Base-by-base conservation (phyloP, 2,888 invertebrate genomes). In the Scaptomyza tumidula region DNA sequence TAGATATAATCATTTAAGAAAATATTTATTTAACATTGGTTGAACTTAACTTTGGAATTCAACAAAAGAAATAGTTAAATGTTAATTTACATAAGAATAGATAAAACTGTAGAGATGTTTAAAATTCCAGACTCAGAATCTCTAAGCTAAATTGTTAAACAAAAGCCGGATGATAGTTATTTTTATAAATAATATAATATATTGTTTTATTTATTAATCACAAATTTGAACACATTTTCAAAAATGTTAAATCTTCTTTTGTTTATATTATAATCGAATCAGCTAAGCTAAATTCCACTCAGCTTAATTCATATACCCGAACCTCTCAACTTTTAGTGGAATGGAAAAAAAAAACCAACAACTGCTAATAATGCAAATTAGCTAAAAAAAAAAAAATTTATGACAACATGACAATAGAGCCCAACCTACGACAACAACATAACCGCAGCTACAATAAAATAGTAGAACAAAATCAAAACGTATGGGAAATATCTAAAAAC, bases 361-460 rank as follows among this genome's bases (percentile, higher is more conserved):
- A 58, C 43, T 67, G 74, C 65, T 83, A 83, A 82, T 84, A 65
- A 84, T 80, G 74, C 52, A 74, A 86, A 86, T 82, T 74, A 86
- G 63, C 60, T 75, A 60, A 60, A 74, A 74, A 83, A 77, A 61
- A 2, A 1, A 24, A 3, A 3, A 24, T 75, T 80, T 50, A 71
- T 84, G 84, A 80, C 81, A 84, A 80, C 84, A 86, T 60, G 46
- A 72, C 65, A 81, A 72, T 69, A 44, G 61, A 48, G 61, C 24
- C 39, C 33, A 80, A 86, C 85, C 86, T 82, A 86, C 75, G 87
- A 80, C 82, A 86, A 82, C 81, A 80, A 69, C 72, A 63, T 65
- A 41, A 41, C 31, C 49, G n/a, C 35, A 37, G 13, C 53, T 46
- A 64, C 19, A 27, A 64, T 48, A 35, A 58, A 54, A 33, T 39